Base-by-base conservation (phyloP, 2,797 vertebrate species). In the Pangasius larnaudii region DNA sequence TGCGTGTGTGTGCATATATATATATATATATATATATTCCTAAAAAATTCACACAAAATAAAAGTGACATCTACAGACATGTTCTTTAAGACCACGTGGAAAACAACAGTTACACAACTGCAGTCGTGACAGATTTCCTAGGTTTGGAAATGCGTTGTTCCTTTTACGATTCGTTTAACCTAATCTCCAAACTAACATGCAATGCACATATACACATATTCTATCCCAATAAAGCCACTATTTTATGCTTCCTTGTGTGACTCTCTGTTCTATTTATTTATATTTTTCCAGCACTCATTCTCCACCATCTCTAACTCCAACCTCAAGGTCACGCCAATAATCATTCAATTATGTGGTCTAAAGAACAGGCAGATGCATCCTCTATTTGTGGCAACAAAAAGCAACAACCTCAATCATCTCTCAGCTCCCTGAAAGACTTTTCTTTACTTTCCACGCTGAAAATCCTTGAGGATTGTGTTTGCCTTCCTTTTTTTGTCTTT, bases 41-140 rank as follows among this genome's bases (percentile, higher is more conserved):
- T 59, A 3, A 24, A 75, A 75, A 72, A 24, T 46, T 59, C 0
- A 59, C 58, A 59, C 7, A 4, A 24, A 59, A 65, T 27, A 36
- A 39, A 36, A 69, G 8, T 36, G 67, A 69, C 67, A 81, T 61
- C 65, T 81, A 61, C 49, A 83, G 30, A 2, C 42, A 30, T 11
- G 3, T 72, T 65, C 88, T 39, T 51, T 78, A 86, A 42, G 58
- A 46, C 58, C 69, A 69, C 3, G 88, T 51, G 61, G 49, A 58
- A 85, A 85, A 83, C 27, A 74, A 36, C 78, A 84, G 79, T 86
- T 42, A 71, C 14, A 24, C 27, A 56, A 16, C n/a, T 53, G 14
- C 4, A 3, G 2, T 39, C 7, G 8, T 30, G 16, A 69, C 30
- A 33, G 30, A 71, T 65, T 39, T 39, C 2, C 36, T 22, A 39